A percentile compares a stretch with the other conserved stretches of the same genome.
phyloP scores from a whole-genome alignment of 2,797 vertebrate genomes.

The Meriones psammophilus region DNA sequence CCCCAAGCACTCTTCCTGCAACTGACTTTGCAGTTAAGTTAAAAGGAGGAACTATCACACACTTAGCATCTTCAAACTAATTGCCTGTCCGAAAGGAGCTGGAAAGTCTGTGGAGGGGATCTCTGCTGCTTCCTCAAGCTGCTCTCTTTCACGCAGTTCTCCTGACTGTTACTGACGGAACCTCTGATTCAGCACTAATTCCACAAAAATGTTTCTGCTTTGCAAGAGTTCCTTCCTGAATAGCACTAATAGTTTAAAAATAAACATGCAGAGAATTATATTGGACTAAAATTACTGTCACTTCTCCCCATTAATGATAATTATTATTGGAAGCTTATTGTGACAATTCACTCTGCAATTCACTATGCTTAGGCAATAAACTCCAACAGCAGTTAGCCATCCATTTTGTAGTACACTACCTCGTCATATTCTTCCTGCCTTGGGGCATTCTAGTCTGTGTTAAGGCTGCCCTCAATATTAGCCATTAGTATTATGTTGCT shows the following conservation, averaged over 20 bases:
- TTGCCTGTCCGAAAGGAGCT: neutral
- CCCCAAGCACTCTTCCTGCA: neutral
- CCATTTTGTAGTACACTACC: constrained; percentile 34
- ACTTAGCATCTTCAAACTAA: constrained; percentile 36
- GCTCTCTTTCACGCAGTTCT: neutral
- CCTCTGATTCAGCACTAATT: constrained; percentile 61
- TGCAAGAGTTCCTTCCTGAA: constrained; percentile 47
- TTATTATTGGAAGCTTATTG: constrained; percentile 58
- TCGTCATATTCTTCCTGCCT: constrained; percentile 67
- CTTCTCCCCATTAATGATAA: constrained; percentile 70
- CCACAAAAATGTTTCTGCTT: constrained; percentile 66
- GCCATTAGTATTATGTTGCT: constrained; percentile 66
- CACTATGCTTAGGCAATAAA: constrained; percentile 41
- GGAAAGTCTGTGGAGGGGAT: neutral
- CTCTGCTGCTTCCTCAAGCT: neutral
- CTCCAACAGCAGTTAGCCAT: constrained; percentile 40
- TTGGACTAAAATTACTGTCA: constrained; percentile 72
- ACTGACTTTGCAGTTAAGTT: constrained; percentile 13
- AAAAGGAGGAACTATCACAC: constrained; percentile 41
- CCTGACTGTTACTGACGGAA: neutral
- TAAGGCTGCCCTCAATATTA: constrained; percentile 68
- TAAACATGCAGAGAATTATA: constrained; percentile 59
- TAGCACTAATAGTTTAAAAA: constrained; percentile 68
- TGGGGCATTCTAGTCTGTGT: constrained; percentile 31
- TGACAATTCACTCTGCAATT: constrained; percentile 53